Evolutionary conservation across 1,140 invertebrate genomes (phyloP).

Genomic region (Frieseomelitta varia): DNA sequence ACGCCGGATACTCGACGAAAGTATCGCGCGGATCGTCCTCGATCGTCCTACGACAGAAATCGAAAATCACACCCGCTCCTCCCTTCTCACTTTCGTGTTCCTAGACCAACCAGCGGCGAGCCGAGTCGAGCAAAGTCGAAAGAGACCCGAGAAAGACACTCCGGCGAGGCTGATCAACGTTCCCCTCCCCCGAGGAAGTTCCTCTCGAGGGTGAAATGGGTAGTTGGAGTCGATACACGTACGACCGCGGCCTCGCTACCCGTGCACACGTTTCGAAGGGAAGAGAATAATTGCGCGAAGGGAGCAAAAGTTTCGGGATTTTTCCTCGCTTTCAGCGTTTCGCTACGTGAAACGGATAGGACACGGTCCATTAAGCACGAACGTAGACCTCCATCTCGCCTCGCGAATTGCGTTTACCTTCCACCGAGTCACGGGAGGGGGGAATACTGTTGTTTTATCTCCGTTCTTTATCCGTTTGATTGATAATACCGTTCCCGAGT

Average conservation of each 20-base stretch:
- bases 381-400: slow-evolving; percentile 34
- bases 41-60: neutral
- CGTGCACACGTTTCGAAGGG: slow-evolving; percentile 11
- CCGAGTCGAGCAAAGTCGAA: neutral
- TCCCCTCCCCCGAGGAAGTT: slow-evolving; percentile 36
- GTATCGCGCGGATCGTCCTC: slow-evolving; percentile 22
- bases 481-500: neutral
- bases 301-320: slow-evolving; percentile 49
- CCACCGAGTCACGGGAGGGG: too few relatives aligned
- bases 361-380: slow-evolving; percentile 47
- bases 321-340: slow-evolving; percentile 44
- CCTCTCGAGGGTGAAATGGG: slow-evolving; percentile 37
- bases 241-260: slow-evolving; percentile 6
- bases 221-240: slow-evolving; percentile 45
- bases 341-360: slow-evolving; percentile 56
- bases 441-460: neutral
- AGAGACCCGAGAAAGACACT: neutral
- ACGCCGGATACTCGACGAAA: slow-evolving; percentile 40
- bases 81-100: slow-evolving; percentile 32
- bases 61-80: neutral
- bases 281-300: slow-evolving; percentile 54
- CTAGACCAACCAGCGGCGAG: slow-evolving; percentile 11
- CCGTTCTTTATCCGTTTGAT: neutral
- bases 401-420: slow-evolving; percentile 21
- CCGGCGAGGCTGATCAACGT: slow-evolving; percentile 8